phyloP scores from a whole-genome alignment of 2,113 vertebrate species.

The Etia nguti region DNA sequence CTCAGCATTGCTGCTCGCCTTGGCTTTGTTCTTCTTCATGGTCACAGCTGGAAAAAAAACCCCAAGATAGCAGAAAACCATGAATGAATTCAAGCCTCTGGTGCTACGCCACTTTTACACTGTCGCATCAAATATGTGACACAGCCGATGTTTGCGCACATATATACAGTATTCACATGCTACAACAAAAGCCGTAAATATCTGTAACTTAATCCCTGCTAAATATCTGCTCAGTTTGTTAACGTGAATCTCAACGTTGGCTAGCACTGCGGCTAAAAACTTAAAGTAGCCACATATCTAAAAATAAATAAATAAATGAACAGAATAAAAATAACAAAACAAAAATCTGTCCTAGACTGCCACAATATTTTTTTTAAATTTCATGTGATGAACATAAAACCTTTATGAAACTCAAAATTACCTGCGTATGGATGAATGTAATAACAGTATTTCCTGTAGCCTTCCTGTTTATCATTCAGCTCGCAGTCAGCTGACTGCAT shows the following conservation, averaged over 20 bases:
- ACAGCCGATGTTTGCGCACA: neutral
- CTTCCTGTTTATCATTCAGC: slow-evolving; percentile 22
- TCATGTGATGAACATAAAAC: neutral
- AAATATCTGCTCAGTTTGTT: neutral
- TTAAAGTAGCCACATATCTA: neutral
- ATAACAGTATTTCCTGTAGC: neutral
- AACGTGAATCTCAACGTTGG: neutral
- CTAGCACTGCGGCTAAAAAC: neutral
- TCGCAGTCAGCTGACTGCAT: neutral
- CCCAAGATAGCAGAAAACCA: neutral
- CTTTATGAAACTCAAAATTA: neutral
- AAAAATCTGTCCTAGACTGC: neutral
- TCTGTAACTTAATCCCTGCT: neutral
- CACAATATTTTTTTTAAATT: rapidly evolving
- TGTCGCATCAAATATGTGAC: neutral
- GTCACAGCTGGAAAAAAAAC: neutral
- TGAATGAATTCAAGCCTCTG: neutral
- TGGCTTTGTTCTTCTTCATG: slow-evolving; percentile 86
- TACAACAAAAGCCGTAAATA: neutral
- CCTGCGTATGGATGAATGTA: neutral
- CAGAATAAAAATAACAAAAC: neutral
- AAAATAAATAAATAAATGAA: neutral
- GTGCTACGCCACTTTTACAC: too few species aligned
- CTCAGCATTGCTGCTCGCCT: slow-evolving; percentile 65
- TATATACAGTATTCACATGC: neutral